Percentiles rank a stretch among this genome's conserved stretches.
Evolutionary conservation across 2,888 invertebrate genomes (phyloP).

Genomic region (Drosophila neotestacea): DNA sequence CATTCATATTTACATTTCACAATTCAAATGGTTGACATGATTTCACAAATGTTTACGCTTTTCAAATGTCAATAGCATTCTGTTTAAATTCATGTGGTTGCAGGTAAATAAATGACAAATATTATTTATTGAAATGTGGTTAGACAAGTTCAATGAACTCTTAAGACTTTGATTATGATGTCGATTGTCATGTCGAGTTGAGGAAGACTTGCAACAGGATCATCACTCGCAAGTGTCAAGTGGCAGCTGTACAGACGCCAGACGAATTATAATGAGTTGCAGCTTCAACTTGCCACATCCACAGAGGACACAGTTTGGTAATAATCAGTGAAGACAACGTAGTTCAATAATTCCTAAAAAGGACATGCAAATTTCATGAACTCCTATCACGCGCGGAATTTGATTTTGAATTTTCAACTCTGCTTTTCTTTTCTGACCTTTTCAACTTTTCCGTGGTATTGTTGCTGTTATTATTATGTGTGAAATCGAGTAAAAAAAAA

Average conservation of each 20-base stretch:
- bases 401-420: slow-evolving; percentile 11
- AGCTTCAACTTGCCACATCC: not conserved
- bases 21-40: slow-evolving; percentile 17
- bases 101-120: not conserved
- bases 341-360: not conserved
- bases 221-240: slow-evolving; percentile 23
- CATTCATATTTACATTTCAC: not conserved
- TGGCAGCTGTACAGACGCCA: slow-evolving; percentile 23
- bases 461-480: slow-evolving; percentile 35
- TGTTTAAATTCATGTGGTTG: slow-evolving; percentile 7
- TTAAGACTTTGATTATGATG: slow-evolving; percentile 2
- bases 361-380: slow-evolving; percentile 21
- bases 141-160: slow-evolving; percentile 25
- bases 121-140: not conserved
- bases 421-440: not conserved
- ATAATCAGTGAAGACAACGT: slow-evolving; percentile 5
- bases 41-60: slow-evolving; percentile 17
- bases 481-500: slow-evolving; percentile 60
- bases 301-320: not conserved
- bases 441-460: slow-evolving; percentile 2
- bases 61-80: slow-evolving; percentile 24
- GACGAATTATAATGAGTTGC: slow-evolving; percentile 63
- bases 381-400: slow-evolving; percentile 11
- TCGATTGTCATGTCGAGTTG: slow-evolving; percentile 4
- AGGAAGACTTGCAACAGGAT: not conserved